Percentiles rank a stretch among this genome's conserved stretches.
Conservation (phyloP, 1,140 invertebrate genomes). For the Adelges cooleyi region DNA sequence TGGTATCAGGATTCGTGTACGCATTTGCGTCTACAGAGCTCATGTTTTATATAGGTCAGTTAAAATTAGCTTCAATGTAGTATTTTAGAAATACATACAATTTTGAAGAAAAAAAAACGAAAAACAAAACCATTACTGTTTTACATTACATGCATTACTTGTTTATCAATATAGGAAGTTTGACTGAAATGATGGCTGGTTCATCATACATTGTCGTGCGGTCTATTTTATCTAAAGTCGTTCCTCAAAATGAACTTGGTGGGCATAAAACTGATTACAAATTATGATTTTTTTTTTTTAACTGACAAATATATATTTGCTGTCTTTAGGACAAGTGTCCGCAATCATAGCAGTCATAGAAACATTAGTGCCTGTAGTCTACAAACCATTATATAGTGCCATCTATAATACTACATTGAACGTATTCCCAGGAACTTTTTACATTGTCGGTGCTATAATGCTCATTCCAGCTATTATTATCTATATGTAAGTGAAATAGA, state of each 20-base stretch:
- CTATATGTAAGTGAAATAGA: constrained; percentile 58
- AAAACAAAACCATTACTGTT: too few relatives aligned
- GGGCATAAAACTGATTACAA: constrained; percentile 34
- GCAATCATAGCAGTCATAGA: constrained; percentile 57
- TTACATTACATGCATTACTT: too few relatives aligned
- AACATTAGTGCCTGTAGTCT: constrained; percentile 63
- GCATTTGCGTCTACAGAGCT: constrained; percentile 60
- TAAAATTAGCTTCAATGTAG: constrained; percentile 9
- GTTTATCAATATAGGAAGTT: constrained; percentile 53
- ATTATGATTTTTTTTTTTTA: neutral
- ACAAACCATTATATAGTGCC: constrained; percentile 64
- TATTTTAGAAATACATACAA: too few relatives aligned
- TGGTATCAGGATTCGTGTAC: constrained; percentile 63
- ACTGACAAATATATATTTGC: neutral
- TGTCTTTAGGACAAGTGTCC: constrained; percentile 57
- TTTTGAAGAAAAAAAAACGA: too few relatives aligned
- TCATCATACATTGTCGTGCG: constrained; percentile 67
- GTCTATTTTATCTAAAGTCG: constrained; percentile 64
- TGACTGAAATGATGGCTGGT: constrained; percentile 64
- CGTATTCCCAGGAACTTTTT: constrained; percentile 63
- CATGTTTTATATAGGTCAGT: constrained; percentile 63
- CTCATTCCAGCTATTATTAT: constrained; percentile 62
- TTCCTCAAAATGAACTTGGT: constrained; percentile 57
- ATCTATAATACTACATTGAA: constrained; percentile 58
- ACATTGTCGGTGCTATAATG: constrained; percentile 57